A percentile compares a stretch with the other conserved stretches of the same genome.
phyloP scores from a whole-genome alignment of 2,888 invertebrate genomes.

The Sisyra nigra region DNA sequence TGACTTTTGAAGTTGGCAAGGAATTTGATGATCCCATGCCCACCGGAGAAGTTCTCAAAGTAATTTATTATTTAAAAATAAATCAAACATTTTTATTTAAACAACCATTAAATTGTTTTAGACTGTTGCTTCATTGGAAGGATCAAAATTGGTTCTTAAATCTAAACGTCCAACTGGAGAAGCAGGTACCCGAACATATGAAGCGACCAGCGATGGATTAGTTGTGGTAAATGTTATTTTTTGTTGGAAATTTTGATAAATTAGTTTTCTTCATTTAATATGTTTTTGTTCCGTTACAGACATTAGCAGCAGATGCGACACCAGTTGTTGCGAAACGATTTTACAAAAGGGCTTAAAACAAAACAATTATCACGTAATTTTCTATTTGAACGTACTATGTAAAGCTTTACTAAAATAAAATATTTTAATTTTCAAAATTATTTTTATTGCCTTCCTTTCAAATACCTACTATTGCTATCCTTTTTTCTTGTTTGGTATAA shows the following conservation, averaged over 20 bases:
- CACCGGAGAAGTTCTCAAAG: conserved; percentile 31
- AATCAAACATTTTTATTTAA: too few relatives aligned
- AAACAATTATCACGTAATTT: too few relatives aligned
- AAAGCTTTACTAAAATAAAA: too few relatives aligned
- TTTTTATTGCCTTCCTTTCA: too few relatives aligned
- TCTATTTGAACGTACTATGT: too few relatives aligned
- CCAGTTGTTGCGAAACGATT: neutral
- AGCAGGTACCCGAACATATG: conserved; percentile 24
- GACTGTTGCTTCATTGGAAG: conserved; percentile 36
- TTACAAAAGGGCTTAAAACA: conserved; percentile 8
- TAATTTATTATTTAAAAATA: conserved; percentile 14
- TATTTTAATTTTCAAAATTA: too few relatives aligned
- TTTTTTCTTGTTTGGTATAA: too few relatives aligned
- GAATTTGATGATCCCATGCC: conserved; percentile 53
- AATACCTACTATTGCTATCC: too few relatives aligned
- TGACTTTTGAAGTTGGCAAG: conserved; percentile 38
- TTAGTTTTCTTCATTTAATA: neutral
- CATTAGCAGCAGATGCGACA: neutral
- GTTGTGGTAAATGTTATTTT: conserved; percentile 18
- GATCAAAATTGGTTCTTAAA: conserved; percentile 29
- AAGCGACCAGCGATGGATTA: conserved; percentile 23
- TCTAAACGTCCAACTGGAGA: conserved; percentile 23
- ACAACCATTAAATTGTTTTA: conserved; percentile 21
- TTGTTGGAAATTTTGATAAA: neutral
- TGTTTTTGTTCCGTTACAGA: conserved; percentile 2